Conservation (phyloP, 2,797 vertebrate species). For the Manis crassicaudata region DNA sequence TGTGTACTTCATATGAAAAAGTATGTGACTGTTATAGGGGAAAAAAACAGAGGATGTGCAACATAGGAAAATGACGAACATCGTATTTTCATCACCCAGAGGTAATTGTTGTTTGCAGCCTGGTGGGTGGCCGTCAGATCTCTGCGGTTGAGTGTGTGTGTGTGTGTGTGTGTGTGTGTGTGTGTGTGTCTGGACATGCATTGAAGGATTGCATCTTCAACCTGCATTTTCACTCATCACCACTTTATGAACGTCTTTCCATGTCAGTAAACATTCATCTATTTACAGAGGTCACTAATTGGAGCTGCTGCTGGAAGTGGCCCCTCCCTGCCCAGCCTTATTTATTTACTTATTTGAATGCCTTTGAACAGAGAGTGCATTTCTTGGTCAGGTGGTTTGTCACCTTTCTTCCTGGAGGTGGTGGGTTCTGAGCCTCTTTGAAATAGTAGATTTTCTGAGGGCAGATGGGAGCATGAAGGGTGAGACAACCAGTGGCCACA, state of each 20-base stretch:
- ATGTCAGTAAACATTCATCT: rapidly evolving
- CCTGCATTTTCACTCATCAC: rapidly evolving
- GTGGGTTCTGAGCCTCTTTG: not conserved
- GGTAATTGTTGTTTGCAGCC: not conserved
- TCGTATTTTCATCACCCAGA: rapidly evolving
- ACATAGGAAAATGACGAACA: not conserved
- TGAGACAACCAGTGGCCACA: rapidly evolving
- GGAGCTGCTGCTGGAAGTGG: not conserved
- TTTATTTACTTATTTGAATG: not conserved
- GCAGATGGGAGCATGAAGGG: not conserved
- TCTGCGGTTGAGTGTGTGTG: rapidly evolving
- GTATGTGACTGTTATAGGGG: not conserved
- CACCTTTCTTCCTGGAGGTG: not conserved
- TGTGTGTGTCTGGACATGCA: rapidly evolving
- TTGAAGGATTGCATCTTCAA: not conserved
- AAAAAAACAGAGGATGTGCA: not conserved
- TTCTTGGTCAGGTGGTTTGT: not conserved
- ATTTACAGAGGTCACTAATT: not conserved
- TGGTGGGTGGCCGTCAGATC: not conserved
- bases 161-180: not conserved
- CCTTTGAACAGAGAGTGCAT: not conserved
- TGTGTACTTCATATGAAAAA: constrained; percentile 38
- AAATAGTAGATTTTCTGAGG: not conserved
- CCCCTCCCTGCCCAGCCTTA: not conserved
- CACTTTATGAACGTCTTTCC: not conserved